Conservation (phyloP, 35 echinoderm and acorn worm species). For the Heliocidaris erythrogramma region DNA sequence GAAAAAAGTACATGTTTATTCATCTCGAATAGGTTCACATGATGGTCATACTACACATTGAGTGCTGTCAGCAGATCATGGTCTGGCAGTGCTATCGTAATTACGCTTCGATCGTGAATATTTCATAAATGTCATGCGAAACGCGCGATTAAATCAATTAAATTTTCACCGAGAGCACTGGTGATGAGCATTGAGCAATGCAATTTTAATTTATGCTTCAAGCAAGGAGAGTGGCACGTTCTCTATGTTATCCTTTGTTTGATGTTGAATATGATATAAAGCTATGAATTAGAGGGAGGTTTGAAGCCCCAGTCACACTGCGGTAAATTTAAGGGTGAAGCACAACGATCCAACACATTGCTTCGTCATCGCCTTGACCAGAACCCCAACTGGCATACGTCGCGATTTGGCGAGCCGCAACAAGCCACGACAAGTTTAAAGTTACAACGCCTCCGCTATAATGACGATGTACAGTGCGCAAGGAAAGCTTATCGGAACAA, state of each 20-base stretch:
- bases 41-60: neutral
- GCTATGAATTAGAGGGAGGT: neutral
- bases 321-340: neutral
- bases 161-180: conserved; percentile 20
- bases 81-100: neutral
- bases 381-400: too few species aligned
- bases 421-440: too few species aligned
- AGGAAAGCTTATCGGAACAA: too few species aligned
- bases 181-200: neutral
- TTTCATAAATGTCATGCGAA: conserved; percentile 43
- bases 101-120: conserved; percentile 25
- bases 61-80: neutral
- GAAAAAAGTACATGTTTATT: neutral
- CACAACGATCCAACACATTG: too few species aligned
- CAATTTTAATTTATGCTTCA: conserved; percentile 5
- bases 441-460: too few species aligned
- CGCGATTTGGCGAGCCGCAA: too few species aligned
- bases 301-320: neutral
- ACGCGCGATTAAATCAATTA: conserved; percentile 43
- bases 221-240: conserved; percentile 7
- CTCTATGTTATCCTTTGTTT: neutral
- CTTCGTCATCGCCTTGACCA: too few species aligned
- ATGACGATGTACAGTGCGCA: too few species aligned
- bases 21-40: neutral
- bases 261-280: neutral